These are phyloP conservation scores for Cyclophora punctaria DNA, from an alignment of 2,888 invertebrate species.

Conservation along the genomic window DNA sequence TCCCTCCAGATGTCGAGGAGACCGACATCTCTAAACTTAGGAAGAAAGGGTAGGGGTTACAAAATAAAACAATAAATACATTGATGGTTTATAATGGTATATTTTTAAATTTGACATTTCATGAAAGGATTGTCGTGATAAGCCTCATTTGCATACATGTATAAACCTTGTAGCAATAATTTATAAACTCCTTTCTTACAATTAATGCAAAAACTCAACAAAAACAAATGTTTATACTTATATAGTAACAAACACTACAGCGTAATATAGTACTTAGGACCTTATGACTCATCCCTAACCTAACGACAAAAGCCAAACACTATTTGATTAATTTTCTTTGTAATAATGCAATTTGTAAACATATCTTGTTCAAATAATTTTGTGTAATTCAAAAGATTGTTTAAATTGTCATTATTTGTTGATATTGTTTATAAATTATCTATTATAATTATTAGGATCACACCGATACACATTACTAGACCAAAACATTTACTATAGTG, in stretches of 20 bases:
- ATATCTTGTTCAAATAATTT: constrained; percentile 8
- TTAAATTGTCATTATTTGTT: constrained; percentile 4
- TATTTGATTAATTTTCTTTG: constrained; percentile 46
- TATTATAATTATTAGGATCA: constrained; percentile 38
- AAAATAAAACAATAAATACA: constrained; percentile 16
- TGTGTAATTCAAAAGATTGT: constrained; percentile 4
- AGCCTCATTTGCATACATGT: constrained; percentile 71
- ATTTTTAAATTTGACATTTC: constrained; percentile 72
- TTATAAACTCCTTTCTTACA: constrained; percentile 64
- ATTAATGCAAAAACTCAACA: constrained; percentile 71
- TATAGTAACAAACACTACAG: constrained; percentile 60
- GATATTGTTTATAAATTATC: constrained; percentile 16
- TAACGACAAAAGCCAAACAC: constrained; percentile 71
- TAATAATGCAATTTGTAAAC: constrained; percentile 18
- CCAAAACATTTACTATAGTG: constrained; percentile 63
- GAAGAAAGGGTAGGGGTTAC: background rate
- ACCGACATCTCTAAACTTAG: too few species aligned
- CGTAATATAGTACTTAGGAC: constrained; percentile 44
- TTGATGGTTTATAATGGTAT: constrained; percentile 52
- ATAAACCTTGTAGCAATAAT: constrained; percentile 66
- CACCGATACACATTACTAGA: constrained; percentile 64
- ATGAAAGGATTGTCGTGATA: constrained; percentile 70
- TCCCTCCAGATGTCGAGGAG: too few species aligned
- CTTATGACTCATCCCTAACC: constrained; percentile 58
- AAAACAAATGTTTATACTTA: constrained; percentile 51